phyloP scores from a whole-genome alignment of 2,888 invertebrate species.

The Cosmorhoe ocellata region DNA sequence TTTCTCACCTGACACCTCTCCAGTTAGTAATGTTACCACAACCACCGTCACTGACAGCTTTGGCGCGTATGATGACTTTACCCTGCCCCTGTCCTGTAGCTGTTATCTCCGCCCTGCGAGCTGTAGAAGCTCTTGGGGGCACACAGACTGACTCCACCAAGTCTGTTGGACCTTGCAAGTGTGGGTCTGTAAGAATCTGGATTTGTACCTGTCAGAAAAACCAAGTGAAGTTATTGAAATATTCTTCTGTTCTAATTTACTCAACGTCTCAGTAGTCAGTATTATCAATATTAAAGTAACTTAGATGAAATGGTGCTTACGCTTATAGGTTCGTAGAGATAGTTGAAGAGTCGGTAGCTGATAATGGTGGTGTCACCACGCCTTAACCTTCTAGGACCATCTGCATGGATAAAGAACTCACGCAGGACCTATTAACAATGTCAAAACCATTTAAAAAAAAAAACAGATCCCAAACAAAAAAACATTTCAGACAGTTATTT shows the following conservation, averaged over 20 bases:
- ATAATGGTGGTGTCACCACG: conserved; percentile 85
- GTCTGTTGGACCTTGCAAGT: conserved; percentile 68
- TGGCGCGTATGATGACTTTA: conserved; percentile 41
- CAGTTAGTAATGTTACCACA: conserved; percentile 44
- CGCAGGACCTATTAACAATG: conserved; percentile 85
- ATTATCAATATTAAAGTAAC: no score
- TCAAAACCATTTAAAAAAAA: no score
- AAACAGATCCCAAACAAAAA: no score
- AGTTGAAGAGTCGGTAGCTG: conserved; percentile 87
- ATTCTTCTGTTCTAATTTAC: no score
- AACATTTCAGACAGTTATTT: no score
- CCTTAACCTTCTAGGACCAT: conserved; percentile 85
- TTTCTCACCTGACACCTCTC: conserved; percentile 35
- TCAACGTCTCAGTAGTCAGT: no score
- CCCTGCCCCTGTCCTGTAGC: conserved; percentile 44
- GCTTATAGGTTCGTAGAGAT: conserved; percentile 85
- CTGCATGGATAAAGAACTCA: conserved; percentile 88
- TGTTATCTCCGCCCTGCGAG: conserved; percentile 45
- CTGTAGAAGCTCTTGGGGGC: conserved; percentile 47
- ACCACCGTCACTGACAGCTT: conserved; percentile 39
- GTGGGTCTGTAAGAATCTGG: conserved; percentile 76
- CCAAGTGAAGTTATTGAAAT: no score
- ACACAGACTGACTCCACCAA: conserved; percentile 50
- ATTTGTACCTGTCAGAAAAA: conserved; percentile 54
- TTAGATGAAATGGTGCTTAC: no score